Base-by-base conservation (phyloP, 2,888 invertebrate genomes). In the Harmothoe impar region DNA sequence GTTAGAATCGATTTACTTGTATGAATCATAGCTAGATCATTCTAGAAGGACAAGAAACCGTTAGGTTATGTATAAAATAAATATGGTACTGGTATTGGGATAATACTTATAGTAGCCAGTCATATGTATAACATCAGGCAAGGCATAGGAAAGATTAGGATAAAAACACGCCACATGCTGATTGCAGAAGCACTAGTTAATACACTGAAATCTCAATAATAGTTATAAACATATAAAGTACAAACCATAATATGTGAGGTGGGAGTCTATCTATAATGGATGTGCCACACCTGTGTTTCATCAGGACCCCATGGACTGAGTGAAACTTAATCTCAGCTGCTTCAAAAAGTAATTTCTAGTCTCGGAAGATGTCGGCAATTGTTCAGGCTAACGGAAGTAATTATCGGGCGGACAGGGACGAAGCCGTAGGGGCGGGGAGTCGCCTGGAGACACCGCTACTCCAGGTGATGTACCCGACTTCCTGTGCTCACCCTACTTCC, bases 301-400 rank as follows among this genome's bases (percentile, higher is more conserved):
- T 43, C 31, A 78, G 25, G 25, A 25, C 78, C 78, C n/a, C 33
- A 25, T 78, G 78, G 78, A 29, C 62, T n/a, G 62, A n/a, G 23
- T 25, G 86, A 54, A 86, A 86, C 56, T 25, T 54, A 86, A 86
- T 86, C 86, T 86, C 10, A 20, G 86, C 56, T 33, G 52, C 54
- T 86, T 56, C 33, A 54, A 86, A 86, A 86, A 86, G 54, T 86
- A 86, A 86, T 86, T 29, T 54, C 52, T 29, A 12, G 54, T 33
- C 86, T 29, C 86, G 17, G 31, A 56, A 86, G 86, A 86, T 86
- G 86, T 54, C 56, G 29, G 54, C 86, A 29, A 54, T 86, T 86
- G 54, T 86, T 56, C 29, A 17, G 86, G 31, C 86, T n/a, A 54
- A 54, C 86, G 86, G 86, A 86, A 29, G 86, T 86, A 86, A 86